These are phyloP conservation scores for Oreochromis niloticus DNA, from an alignment of 2,113 vertebrate species.

Conservation along the genomic window DNA sequence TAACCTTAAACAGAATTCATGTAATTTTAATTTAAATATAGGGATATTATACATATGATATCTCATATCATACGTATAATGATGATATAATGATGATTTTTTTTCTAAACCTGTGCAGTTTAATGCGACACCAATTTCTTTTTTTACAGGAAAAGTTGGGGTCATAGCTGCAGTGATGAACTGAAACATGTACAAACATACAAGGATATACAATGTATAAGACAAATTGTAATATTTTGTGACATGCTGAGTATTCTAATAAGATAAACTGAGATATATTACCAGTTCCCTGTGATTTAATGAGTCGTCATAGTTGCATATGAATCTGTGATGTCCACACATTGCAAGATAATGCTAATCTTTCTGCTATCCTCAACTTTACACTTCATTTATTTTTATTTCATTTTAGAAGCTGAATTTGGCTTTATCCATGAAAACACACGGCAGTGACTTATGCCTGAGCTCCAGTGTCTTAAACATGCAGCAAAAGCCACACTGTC, in stretches of 20 bases:
- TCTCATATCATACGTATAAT: rapidly evolving
- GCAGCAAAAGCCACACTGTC: background rate
- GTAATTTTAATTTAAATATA: background rate
- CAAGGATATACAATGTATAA: background rate
- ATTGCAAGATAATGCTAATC: background rate
- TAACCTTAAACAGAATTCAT: background rate
- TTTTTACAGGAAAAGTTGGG: background rate
- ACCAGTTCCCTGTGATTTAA: background rate
- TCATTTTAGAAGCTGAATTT: background rate
- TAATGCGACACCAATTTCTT: background rate
- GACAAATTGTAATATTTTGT: background rate
- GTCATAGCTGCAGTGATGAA: background rate
- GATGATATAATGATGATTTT: background rate
- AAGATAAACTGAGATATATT: background rate
- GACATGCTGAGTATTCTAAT: background rate
- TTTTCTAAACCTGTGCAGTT: background rate
- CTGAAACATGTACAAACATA: background rate
- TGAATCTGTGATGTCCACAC: rapidly evolving
- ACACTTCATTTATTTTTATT: background rate
- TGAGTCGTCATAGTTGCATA: background rate
- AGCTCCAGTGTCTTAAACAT: background rate
- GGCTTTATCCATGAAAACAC: background rate
- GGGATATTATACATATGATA: background rate
- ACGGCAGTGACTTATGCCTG: background rate
- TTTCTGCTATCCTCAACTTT: rapidly evolving